Evolutionary conservation across 2,797 vertebrate species (phyloP).

Genomic region (Yasuhikotakia modesta): DNA sequence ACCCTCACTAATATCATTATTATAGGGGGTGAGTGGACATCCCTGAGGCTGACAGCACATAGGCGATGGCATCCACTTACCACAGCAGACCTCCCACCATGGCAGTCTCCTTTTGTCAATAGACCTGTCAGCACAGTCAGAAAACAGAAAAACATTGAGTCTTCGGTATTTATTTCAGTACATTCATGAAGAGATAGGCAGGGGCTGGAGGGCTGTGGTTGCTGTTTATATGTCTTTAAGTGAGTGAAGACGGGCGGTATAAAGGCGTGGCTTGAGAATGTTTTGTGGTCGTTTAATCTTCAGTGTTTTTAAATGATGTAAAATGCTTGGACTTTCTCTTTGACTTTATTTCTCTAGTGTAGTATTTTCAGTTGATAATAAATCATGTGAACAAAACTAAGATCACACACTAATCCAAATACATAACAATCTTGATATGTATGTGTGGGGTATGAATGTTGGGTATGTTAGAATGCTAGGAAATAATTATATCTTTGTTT

Average conservation of each 20-base stretch:
- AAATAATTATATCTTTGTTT: background rate
- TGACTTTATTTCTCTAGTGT: constrained; percentile 1
- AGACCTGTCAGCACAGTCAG: constrained; percentile 57
- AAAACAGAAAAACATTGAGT: constrained; percentile 60
- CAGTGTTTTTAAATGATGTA: background rate
- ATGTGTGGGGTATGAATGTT: too few relatives aligned
- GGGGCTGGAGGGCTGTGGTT: constrained; percentile 23
- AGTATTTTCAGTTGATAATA: constrained; percentile 10
- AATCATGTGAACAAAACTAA: constrained; percentile 16
- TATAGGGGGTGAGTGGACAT: constrained; percentile 59
- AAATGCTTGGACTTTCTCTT: constrained; percentile 19
- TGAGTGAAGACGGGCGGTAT: constrained; percentile 17
- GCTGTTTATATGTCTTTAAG: constrained; percentile 33
- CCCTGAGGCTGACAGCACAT: constrained; percentile 56
- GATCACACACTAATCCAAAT: background rate
- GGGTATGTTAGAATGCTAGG: background rate
- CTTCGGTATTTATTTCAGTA: constrained; percentile 46
- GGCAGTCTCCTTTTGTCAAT: constrained; percentile 59
- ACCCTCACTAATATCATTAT: constrained; percentile 68
- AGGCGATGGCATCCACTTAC: constrained; percentile 56
- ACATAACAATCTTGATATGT: background rate
- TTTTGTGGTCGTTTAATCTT: background rate
- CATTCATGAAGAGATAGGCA: constrained; percentile 39
- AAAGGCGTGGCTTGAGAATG: constrained; percentile 19
- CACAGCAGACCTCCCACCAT: constrained; percentile 60